A percentile compares a stretch with the other conserved stretches of the same genome.
Evolutionary conservation across 2,797 vertebrate species (phyloP).

Genomic region (Channallabes apus): DNA sequence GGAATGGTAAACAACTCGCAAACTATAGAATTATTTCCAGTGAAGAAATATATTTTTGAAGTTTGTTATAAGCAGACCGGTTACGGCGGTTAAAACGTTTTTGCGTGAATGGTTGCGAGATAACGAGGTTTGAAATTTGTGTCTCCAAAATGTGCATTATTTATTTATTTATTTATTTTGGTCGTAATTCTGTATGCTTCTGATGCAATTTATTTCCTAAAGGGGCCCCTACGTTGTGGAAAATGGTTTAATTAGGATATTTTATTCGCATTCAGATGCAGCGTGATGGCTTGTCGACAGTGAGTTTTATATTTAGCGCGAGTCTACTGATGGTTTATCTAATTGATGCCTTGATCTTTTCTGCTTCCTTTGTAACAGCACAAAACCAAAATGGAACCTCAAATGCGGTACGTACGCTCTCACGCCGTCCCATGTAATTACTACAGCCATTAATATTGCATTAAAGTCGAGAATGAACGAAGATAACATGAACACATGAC

Average conservation of each 20-base stretch:
- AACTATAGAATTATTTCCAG: conserved; percentile 8
- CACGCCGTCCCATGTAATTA: background rate
- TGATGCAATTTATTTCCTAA: background rate
- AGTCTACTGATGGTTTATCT: background rate
- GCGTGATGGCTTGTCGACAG: background rate
- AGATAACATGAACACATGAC: background rate
- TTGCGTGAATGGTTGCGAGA: background rate
- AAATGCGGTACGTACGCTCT: conserved; percentile 42
- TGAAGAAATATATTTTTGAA: conserved; percentile 1
- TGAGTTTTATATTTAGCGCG: background rate
- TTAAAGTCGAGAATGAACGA: background rate
- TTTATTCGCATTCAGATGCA: conserved; percentile 8
- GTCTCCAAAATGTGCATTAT: background rate
- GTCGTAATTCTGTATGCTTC: background rate
- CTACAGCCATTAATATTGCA: background rate
- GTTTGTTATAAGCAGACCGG: conserved; percentile 10
- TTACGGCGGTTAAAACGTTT: conserved; percentile 1
- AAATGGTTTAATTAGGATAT: background rate
- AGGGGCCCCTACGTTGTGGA: background rate
- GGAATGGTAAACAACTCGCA: conserved; percentile 39
- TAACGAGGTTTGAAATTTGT: background rate
- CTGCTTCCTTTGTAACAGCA: conserved; percentile 32
- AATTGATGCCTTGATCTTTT: conserved; percentile 27
- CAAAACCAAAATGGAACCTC: conserved; percentile 43
- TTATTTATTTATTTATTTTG: too few relatives aligned